These are phyloP conservation scores for Zosterops hypoxanthus DNA, from an alignment of 2,113 vertebrate species.

Conservation along the genomic window DNA sequence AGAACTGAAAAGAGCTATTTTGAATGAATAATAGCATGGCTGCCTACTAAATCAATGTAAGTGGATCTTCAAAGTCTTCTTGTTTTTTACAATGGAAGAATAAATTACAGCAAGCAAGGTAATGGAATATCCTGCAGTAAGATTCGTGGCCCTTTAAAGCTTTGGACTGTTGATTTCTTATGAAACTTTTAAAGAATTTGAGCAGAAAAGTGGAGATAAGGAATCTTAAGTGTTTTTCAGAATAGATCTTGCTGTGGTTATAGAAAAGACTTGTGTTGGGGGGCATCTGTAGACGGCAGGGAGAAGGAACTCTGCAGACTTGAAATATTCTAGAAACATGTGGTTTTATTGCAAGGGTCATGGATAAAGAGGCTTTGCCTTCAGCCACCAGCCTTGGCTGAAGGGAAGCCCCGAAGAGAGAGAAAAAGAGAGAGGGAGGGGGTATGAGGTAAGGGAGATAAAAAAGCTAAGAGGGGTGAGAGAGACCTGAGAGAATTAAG, in stretches of 20 bases:
- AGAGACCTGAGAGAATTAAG: no score
- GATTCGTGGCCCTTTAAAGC: neutral
- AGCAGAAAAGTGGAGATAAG: neutral
- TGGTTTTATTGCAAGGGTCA: no score
- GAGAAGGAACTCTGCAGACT: no score
- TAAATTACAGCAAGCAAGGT: slow-evolving; percentile 24
- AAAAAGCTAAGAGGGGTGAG: no score
- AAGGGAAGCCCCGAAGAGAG: no score
- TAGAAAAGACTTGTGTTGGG: neutral
- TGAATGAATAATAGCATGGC: slow-evolving; percentile 15
- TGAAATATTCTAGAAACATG: no score
- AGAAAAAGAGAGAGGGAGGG: no score
- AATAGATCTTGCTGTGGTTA: neutral
- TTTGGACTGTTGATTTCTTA: neutral
- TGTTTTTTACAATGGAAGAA: slow-evolving; percentile 12
- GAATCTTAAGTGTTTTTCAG: neutral
- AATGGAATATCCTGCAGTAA: neutral
- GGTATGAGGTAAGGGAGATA: no score
- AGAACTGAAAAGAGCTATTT: slow-evolving; percentile 44
- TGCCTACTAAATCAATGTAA: slow-evolving; percentile 33
- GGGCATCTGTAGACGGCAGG: no score
- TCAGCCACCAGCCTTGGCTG: no score
- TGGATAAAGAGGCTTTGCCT: no score
- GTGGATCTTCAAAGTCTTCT: slow-evolving; percentile 22
- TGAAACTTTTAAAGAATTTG: neutral